Percentiles rank a stretch among this genome's conserved stretches.
phyloP scores from a whole-genome alignment of 1,140 invertebrate species.

The Saccostrea cuccullata region DNA sequence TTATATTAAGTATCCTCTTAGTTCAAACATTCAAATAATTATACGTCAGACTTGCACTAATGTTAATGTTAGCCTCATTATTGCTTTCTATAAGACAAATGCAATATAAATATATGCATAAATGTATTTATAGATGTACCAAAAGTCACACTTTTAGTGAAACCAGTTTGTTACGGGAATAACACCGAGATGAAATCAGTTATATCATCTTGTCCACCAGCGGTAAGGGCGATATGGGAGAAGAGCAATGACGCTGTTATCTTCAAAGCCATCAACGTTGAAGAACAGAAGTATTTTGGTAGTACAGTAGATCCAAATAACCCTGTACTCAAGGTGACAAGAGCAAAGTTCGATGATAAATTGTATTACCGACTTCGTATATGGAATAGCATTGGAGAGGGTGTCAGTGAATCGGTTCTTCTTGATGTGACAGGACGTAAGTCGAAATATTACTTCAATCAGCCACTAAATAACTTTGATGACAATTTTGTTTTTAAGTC shows the following conservation, averaged over 20 bases:
- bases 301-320: background rate
- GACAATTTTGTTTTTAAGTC: background rate
- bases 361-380: background rate
- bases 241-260: background rate
- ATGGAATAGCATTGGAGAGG: background rate
- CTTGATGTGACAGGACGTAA: background rate
- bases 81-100: too few relatives aligned
- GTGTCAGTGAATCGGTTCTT: background rate
- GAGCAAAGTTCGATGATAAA: background rate
- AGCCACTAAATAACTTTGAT: too few relatives aligned
- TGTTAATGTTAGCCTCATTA: too few relatives aligned
- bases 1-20: too few relatives aligned
- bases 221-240: background rate
- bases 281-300: background rate
- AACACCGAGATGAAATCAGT: background rate
- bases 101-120: too few relatives aligned
- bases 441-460: background rate
- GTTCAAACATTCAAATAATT: too few relatives aligned
- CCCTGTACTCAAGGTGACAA: background rate
- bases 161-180: background rate
- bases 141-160: background rate
- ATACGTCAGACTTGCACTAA: too few relatives aligned
- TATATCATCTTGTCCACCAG: background rate
- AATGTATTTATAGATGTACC: background rate
- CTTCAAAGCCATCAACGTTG: background rate